Base-by-base conservation (phyloP, 2,113 vertebrate species). In the Stomatorhinus ivindoensis region DNA sequence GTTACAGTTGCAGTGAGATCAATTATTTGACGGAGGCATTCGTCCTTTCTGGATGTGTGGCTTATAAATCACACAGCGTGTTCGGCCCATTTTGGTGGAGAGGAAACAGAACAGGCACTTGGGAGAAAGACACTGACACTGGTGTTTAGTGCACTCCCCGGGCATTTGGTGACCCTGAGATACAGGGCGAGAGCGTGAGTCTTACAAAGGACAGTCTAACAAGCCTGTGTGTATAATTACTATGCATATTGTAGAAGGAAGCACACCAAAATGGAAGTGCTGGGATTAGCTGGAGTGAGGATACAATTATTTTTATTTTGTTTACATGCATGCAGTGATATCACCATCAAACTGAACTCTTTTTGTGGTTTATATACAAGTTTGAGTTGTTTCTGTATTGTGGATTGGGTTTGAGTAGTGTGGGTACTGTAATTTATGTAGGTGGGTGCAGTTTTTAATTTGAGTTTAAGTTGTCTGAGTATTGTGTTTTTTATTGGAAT, bases 1-100 rank as follows among this genome's bases (percentile, higher is more conserved):
- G 95, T 95, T 95, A 96, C 95, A 95, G 94, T 95, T 92, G 95
- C 94, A 92, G 90, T 55, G 90, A 94, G 94, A 96, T 96, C 95
- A 96, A 95, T 96, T 96, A 96, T 95, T 96, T 93, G 94, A 90
- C 92, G 80, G 93, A 94, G 93, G 91, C 94, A 95, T 93, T 95
- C 94, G 94, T 93, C 93, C 94, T 93, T 92, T 91, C 94, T 92
- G 94, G 94, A 96, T 95, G 87, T 93, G 91, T 91, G 91, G 91
- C 90, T 92, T 94, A 96, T 96, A 95, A 95, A 96, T 96, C 95
- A 95, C 91, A 82, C 91, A 87, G 87, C 91, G 91, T 93, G 92
- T 92, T 94, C 90, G 80, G 93, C 93, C 93, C 92, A 92, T 93
- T 94, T 89, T 31, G 92, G 89, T 91, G 92, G 93, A 91, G 91